Evolutionary conservation across 1,140 invertebrate species (phyloP).

Genomic region (Orussus abietinus): DNA sequence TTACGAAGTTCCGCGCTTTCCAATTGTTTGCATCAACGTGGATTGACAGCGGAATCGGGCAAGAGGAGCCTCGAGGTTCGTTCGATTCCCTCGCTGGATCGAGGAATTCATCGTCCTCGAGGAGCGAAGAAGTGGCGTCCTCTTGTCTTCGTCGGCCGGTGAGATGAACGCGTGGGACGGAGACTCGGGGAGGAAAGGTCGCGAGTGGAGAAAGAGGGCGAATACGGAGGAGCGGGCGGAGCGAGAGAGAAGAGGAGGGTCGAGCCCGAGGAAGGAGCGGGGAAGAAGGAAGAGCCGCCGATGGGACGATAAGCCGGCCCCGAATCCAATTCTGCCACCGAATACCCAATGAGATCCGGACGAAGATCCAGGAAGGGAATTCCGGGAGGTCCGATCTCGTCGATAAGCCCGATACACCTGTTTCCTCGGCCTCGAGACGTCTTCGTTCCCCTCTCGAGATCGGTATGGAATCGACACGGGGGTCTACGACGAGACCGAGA

Average conservation of each 20-base stretch:
- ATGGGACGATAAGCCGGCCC: slow-evolving; percentile 21
- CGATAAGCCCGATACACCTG: slow-evolving; percentile 29
- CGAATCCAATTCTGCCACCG: slow-evolving; percentile 27
- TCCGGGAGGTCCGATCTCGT: slow-evolving; percentile 22
- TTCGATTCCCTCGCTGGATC: background rate
- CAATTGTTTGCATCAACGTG: no score
- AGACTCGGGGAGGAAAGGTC: slow-evolving; percentile 1
- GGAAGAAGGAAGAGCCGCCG: slow-evolving; percentile 10
- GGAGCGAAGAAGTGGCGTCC: slow-evolving; percentile 17
- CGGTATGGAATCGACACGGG: no score
- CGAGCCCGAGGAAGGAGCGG: slow-evolving; percentile 3
- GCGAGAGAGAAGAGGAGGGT: background rate
- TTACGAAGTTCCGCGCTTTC: no score
- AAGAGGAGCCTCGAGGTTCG: background rate
- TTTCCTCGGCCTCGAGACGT: slow-evolving; percentile 12
- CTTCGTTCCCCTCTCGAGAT: slow-evolving; percentile 1
- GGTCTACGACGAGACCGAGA: no score
- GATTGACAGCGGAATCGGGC: background rate
- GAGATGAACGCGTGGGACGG: slow-evolving; percentile 16
- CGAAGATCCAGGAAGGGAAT: slow-evolving; percentile 11
- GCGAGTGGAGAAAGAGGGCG: slow-evolving; percentile 1
- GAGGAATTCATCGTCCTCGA: background rate
- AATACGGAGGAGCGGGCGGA: background rate
- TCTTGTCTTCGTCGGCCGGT: slow-evolving; percentile 22
- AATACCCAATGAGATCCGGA: slow-evolving; percentile 22